Conservation (phyloP, 2,113 vertebrate genomes). For the Brachyhypopomus occidentalis region DNA sequence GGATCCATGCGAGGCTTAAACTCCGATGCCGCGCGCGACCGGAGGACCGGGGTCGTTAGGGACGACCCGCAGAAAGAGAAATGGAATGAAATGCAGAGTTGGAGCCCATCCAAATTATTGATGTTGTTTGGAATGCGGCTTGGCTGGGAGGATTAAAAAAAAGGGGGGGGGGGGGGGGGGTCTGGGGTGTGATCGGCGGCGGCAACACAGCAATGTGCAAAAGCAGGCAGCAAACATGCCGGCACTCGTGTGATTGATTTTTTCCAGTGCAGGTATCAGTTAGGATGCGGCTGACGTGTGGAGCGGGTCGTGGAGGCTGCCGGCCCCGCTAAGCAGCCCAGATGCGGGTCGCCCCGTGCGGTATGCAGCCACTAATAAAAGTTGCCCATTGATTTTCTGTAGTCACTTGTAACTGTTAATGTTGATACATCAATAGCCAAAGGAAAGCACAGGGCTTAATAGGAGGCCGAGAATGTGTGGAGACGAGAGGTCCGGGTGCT, state of each 20-base stretch:
- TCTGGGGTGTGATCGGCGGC: conserved; percentile 27
- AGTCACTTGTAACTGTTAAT: conserved; percentile 99
- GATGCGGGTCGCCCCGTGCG: conserved; percentile 63
- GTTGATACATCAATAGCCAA: conserved; percentile 99
- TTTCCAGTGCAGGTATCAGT: conserved; percentile 70
- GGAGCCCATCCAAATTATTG: conserved; percentile 26
- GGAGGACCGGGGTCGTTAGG: neutral
- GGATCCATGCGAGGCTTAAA: neutral
- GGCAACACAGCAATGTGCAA: conserved; percentile 28
- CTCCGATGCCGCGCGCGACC: neutral
- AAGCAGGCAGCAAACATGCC: conserved; percentile 32
- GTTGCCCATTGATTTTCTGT: conserved; percentile 97
- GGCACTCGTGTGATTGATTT: conserved; percentile 64
- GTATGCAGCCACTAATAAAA: conserved; percentile 90
- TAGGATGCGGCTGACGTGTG: conserved; percentile 69
- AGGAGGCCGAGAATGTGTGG: conserved; percentile 85
- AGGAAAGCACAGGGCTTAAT: conserved; percentile 94
- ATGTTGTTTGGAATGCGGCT: conserved; percentile 38
- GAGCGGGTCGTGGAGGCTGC: conserved; percentile 52
- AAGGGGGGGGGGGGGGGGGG: too few species aligned
- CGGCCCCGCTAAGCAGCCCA: conserved; percentile 74
- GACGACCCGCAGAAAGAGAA: neutral
- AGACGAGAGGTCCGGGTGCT: conserved; percentile 74
- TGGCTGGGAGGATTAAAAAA: conserved; percentile 16
- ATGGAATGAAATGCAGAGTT: conserved; percentile 27